These are phyloP conservation scores for Eutolmus rufibarbis DNA, from an alignment of 2,888 invertebrate species.

Conservation along the genomic window DNA sequence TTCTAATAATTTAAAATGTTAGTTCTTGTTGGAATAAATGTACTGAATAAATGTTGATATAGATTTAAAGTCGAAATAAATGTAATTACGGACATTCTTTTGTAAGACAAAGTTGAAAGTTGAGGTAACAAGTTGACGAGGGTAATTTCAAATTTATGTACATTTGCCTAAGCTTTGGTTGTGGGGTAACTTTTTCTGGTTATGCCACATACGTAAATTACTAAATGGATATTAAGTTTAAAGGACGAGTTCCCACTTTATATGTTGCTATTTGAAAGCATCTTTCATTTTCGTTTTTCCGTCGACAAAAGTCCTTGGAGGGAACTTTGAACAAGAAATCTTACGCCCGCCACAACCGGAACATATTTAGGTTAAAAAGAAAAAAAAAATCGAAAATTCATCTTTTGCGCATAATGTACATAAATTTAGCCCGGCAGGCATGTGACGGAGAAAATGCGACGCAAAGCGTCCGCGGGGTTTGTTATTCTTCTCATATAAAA, in stretches of 20 bases:
- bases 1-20: too few species aligned
- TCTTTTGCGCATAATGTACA: neutral
- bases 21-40: too few species aligned
- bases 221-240: neutral
- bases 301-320: neutral
- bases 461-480: neutral
- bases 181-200: neutral
- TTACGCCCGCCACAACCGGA: neutral
- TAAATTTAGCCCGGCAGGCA: neutral
- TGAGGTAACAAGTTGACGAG: too few species aligned
- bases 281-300: neutral
- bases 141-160: too few species aligned
- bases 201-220: neutral
- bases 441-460: neutral
- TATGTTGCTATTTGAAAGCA: neutral
- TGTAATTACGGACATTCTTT: too few species aligned
- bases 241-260: neutral
- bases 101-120: too few species aligned
- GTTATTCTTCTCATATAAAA: conserved; percentile 10
- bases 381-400: neutral
- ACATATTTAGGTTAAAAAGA: neutral
- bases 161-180: too few species aligned
- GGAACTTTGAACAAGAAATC: neutral
- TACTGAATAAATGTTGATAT: too few species aligned
- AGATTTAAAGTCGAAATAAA: too few species aligned